These are phyloP conservation scores for Heliconius erato DNA, from an alignment of 2,888 invertebrate genomes.

Conservation along the genomic window DNA sequence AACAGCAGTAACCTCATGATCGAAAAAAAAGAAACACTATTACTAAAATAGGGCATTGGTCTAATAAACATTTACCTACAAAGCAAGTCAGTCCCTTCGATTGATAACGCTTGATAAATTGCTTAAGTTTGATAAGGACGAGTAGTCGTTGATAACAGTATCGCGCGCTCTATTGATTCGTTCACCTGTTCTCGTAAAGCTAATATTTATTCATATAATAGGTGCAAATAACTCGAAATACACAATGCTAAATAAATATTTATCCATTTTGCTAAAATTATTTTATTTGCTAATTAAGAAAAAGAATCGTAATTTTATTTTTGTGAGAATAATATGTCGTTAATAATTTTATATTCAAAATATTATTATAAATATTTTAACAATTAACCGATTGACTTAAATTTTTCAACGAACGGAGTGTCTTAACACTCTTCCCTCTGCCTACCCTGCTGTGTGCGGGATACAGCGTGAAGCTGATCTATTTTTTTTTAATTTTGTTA, in stretches of 20 bases:
- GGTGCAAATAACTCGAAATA: conserved; percentile 23
- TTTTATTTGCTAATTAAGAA: background rate
- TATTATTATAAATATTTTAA: no score
- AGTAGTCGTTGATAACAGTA: conserved; percentile 68
- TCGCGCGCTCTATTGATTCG: conserved; percentile 77
- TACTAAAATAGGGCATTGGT: conserved; percentile 21
- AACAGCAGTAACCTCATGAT: no score
- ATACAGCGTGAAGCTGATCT: no score
- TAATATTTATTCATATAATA: conserved; percentile 39
- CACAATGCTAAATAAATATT: conserved; percentile 38
- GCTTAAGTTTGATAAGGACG: conserved; percentile 67
- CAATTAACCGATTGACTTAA: no score
- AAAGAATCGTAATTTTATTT: background rate
- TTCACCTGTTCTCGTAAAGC: conserved; percentile 59
- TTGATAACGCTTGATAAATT: conserved; percentile 72
- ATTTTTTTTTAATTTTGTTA: no score
- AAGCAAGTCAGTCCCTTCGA: conserved; percentile 56
- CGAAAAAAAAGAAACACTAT: no score
- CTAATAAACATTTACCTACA: conserved; percentile 1
- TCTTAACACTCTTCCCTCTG: no score
- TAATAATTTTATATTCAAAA: no score
- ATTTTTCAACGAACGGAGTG: no score
- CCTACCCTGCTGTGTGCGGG: no score
- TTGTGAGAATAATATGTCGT: no score
- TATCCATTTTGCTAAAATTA: background rate